Conservation (phyloP, 2,797 vertebrate species). For the Glyptemys insculpta region DNA sequence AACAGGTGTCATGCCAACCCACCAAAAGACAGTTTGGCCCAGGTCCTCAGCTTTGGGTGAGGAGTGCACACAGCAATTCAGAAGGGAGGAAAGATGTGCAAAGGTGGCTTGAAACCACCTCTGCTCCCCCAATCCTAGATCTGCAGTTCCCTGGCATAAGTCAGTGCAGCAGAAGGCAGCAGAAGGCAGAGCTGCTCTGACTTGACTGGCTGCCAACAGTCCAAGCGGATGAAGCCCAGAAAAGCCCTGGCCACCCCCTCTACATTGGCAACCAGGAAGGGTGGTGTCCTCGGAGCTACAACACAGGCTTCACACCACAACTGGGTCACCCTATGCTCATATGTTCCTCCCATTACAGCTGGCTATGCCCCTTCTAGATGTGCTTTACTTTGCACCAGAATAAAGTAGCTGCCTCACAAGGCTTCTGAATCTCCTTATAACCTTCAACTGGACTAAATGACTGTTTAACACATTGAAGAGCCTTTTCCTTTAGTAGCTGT, state of each 20-base stretch:
- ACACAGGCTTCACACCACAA: neutral
- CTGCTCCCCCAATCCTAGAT: neutral
- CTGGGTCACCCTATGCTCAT: neutral
- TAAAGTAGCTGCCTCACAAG: neutral
- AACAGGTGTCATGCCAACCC: neutral
- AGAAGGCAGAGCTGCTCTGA: neutral
- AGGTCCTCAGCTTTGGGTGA: too few relatives aligned
- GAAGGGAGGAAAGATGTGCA: neutral
- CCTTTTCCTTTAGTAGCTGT: conserved; percentile 8
- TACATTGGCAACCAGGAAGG: neutral
- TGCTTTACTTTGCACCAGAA: neutral
- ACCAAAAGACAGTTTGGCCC: neutral
- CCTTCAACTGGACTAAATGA: neutral
- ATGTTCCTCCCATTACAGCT: neutral
- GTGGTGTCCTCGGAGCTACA: neutral
- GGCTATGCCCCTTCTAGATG: neutral
- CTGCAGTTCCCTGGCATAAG: neutral
- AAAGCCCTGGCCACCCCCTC: neutral
- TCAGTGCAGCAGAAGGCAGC: neutral
- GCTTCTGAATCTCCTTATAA: neutral
- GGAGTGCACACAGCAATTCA: neutral
- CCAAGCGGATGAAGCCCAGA: neutral
- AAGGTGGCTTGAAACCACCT: neutral
- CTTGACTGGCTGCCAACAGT: neutral
- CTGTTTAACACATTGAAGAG: neutral